Evolutionary conservation across 2,797 vertebrate species (phyloP), one percentile per base, ranked within the genome.

Genomic region (Megaceryle alcyon): DNA sequence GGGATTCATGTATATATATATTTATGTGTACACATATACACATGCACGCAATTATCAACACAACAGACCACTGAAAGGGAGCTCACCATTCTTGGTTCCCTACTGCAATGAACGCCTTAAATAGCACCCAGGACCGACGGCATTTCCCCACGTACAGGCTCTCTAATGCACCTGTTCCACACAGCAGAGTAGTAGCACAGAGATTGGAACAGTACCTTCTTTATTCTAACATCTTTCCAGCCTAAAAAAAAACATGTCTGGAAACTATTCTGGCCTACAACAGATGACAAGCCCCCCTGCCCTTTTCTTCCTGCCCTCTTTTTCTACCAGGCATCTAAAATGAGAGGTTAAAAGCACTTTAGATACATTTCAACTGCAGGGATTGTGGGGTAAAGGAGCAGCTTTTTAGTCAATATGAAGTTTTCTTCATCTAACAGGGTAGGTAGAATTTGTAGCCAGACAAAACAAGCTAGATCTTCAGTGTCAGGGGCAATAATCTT

Each of bases 311-410:
- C 10, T 28, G 5, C 18, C 35, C 49, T 44, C 39, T 65, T 94
- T 78, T 76, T 68, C 9, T 57, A 81, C 4, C 46, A 86, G 46
- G 19, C 33, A 92, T 39, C 35, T 81, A 72, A 88, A 93, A 72
- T 44, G 63, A 76, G 65, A 93, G 18, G 49, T 75, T 72, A 86
- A 94, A 92, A 82, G 46, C 51, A 54, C n/a, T 76, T 46, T 0
- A 82, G n/a, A 57, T 60, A 54, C 2, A 46, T 82, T 82, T 86
- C 48, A 26, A 86, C 73, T 31, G 51, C 46, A 86, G 73, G 29
- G 28, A 88, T 8, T 31, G 61, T 3, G 3, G 25, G 13, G 9
- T 39, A 14, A 6, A 23, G 26, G 33, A 72, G 33, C 31, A 91
- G 28, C 14, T 60, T 80, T 53, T 37, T 7, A 51, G 43, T 20